Base-by-base conservation (phyloP, 2,888 invertebrate species). In the Baccha elongata region DNA sequence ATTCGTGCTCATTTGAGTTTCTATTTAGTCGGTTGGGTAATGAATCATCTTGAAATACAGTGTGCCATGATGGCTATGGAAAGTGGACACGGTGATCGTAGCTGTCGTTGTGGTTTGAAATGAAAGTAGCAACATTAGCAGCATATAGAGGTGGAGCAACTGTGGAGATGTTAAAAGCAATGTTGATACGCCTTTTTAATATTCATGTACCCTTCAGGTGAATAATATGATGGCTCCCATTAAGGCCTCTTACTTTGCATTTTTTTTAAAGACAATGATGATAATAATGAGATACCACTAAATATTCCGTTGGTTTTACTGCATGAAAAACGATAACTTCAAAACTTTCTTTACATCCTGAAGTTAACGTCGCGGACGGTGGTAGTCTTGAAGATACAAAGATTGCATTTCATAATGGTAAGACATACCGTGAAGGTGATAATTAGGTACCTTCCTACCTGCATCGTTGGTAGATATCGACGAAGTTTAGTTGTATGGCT, bases 1-100 rank as follows among this genome's bases (percentile, higher is more conserved):
- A 83, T 76, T 83, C 83, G 83, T 83, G 72, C 83, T 78, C 83
- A 83, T 83, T 83, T 83, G 78, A 83, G 83, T 83, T 83, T 83
- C 76, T 73, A 78, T 73, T 83, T 73, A 83, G 78, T 73, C 48
- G 72, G 55, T 72, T 65, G 68, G 44, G 72, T 58, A 78, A 83
- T 83, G 83, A 83, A 78, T 83, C 83, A 83, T 78, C 71, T 67
- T 55, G 78, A 64, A 40, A 62, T 73, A 46, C 52, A 64, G 71
- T 79, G 68, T 40, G 21, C 46, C 60, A 37, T 42, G 37, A 26
- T 67, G 40, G 48, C 48, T 67, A 83, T 68, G 83, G 78, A 78
- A 83, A 81, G 81, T 81, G 83, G 78, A 83, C 50, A 72, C 65
- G 55, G 32, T 65, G 76, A 62, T 76, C 72, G 62, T 72, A 52